A percentile compares a stretch with the other conserved stretches of the same genome.
phyloP scores from a whole-genome alignment of 2,797 vertebrate genomes.

The Paguma larvata region DNA sequence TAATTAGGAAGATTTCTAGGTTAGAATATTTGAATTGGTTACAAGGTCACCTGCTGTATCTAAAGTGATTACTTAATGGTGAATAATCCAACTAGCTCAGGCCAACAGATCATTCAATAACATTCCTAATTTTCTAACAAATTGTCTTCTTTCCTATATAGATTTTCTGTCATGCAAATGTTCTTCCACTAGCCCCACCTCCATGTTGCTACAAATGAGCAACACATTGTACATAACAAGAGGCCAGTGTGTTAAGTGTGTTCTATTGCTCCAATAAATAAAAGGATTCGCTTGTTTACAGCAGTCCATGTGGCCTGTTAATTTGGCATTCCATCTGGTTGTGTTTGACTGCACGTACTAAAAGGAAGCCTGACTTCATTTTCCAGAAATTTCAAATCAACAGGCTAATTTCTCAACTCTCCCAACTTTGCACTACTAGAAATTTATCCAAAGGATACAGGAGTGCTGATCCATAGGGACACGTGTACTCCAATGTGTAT shows the following conservation, averaged over 20 bases:
- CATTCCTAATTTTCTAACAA: slow-evolving; percentile 82
- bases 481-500: too few species aligned
- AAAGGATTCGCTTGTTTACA: slow-evolving; percentile 87
- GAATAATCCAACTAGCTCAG: slow-evolving; percentile 57
- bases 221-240: slow-evolving; percentile 83
- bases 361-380: slow-evolving; percentile 71
- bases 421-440: not conserved
- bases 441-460: too few species aligned
- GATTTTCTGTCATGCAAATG: slow-evolving; percentile 86
- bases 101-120: slow-evolving; percentile 62
- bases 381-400: slow-evolving; percentile 79
- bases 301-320: slow-evolving; percentile 82
- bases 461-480: too few species aligned
- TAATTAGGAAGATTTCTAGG: slow-evolving; percentile 73
- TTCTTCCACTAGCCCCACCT: slow-evolving; percentile 73
- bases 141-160: slow-evolving; percentile 79
- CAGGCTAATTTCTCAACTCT: slow-evolving; percentile 76
- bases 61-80: slow-evolving; percentile 81
- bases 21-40: slow-evolving; percentile 59
- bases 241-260: slow-evolving; percentile 85
- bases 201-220: slow-evolving; percentile 78
- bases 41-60: slow-evolving; percentile 72
- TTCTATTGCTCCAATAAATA: slow-evolving; percentile 86
- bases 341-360: slow-evolving; percentile 76
- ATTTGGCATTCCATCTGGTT: slow-evolving; percentile 83